Evolutionary conservation across 2,888 invertebrate species (phyloP).

Genomic region (Charanyca ferruginea): DNA sequence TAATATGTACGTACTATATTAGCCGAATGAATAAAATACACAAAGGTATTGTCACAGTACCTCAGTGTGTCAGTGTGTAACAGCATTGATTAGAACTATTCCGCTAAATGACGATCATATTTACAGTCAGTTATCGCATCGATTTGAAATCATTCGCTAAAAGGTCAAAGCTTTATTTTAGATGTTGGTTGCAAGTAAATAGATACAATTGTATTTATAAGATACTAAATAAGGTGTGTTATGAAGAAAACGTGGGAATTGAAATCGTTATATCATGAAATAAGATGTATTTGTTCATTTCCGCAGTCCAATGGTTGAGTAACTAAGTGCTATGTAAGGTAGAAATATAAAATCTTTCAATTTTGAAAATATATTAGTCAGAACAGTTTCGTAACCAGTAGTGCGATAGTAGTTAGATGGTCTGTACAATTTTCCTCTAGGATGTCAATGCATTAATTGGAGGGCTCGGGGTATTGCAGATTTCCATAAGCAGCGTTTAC

Average conservation of each 20-base stretch:
- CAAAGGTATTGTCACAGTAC: constrained; percentile 27
- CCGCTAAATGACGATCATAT: constrained; percentile 67
- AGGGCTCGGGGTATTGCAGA: too few relatives aligned
- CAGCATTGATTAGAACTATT: constrained; percentile 60
- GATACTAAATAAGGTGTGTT: background rate
- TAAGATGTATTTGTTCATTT: background rate
- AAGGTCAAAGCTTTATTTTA: constrained; percentile 57
- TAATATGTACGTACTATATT: too few relatives aligned
- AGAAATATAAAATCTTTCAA: background rate
- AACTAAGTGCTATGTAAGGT: background rate
- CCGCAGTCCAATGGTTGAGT: background rate
- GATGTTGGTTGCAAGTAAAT: constrained; percentile 33
- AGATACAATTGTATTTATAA: constrained; percentile 8
- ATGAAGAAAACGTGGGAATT: constrained; percentile 14
- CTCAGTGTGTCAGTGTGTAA: constrained; percentile 26
- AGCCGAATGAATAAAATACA: constrained; percentile 1
- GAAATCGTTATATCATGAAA: background rate
- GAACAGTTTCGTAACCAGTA: too few relatives aligned
- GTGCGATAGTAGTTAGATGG: too few relatives aligned
- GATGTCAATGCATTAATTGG: too few relatives aligned
- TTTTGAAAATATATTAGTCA: too few relatives aligned
- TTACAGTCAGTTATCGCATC: constrained; percentile 65
- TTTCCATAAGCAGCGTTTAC: too few relatives aligned
- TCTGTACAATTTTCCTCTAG: too few relatives aligned
- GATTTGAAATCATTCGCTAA: constrained; percentile 62